Percentiles rank a stretch among this genome's conserved stretches.
These are phyloP conservation scores for Chrysopa pallens DNA, from an alignment of 1,140 invertebrate genomes.

Conservation along the genomic window DNA sequence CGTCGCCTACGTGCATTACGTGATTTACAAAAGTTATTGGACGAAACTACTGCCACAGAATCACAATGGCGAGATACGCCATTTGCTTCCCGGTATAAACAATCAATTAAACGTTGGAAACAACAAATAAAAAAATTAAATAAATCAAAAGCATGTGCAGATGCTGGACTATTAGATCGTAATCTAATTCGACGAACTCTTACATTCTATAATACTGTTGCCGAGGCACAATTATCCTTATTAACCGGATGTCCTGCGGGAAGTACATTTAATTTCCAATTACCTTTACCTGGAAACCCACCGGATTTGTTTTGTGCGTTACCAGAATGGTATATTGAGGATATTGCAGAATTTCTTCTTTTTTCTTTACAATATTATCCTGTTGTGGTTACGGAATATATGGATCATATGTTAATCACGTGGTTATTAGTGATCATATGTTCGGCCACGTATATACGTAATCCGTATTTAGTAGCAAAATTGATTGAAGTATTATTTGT, in stretches of 20 bases:
- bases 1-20: slow-evolving; percentile 61
- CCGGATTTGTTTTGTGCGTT: slow-evolving; percentile 67
- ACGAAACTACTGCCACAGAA: slow-evolving; percentile 67
- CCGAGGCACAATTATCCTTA: slow-evolving; percentile 52
- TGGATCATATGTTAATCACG: slow-evolving; percentile 68
- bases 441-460: slow-evolving; percentile 76
- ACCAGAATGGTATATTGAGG: slow-evolving; percentile 94
- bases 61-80: slow-evolving; percentile 66
- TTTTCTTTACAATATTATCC: slow-evolving; percentile 76
- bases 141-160: slow-evolving; percentile 65
- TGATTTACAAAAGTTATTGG: slow-evolving; percentile 79
- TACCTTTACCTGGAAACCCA: slow-evolving; percentile 36
- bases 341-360: slow-evolving; percentile 86
- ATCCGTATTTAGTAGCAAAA: slow-evolving; percentile 92
- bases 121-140: slow-evolving; percentile 54
- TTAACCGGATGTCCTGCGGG: slow-evolving; percentile 30
- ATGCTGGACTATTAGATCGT: slow-evolving; percentile 70
- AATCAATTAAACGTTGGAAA: slow-evolving; percentile 72
- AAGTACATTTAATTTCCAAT: slow-evolving; percentile 20
- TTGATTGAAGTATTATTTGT: slow-evolving; percentile 88
- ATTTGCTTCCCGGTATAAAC: slow-evolving; percentile 60
- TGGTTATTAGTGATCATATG: slow-evolving; percentile 82
- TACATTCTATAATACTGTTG: slow-evolving; percentile 72
- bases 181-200: slow-evolving; percentile 59
- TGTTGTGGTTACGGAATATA: slow-evolving; percentile 50